Percentiles rank a stretch among this genome's conserved stretches.
Conservation (phyloP, 2,797 vertebrate species). For the Notolabrus celidotus region DNA sequence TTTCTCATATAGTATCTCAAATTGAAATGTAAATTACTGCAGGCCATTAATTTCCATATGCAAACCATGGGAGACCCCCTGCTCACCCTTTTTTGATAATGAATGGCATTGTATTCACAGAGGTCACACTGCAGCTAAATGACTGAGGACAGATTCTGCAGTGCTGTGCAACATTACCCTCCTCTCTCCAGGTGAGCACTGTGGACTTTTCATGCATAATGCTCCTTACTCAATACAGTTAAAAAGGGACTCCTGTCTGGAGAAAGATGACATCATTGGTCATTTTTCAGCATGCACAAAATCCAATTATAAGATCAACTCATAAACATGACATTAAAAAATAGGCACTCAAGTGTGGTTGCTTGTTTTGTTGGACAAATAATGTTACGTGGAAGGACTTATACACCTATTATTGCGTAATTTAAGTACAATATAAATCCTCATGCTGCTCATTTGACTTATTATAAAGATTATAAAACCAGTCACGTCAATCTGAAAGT, state of each 20-base stretch:
- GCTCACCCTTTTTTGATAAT: slow-evolving; percentile 52
- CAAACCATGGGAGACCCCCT: slow-evolving; percentile 28
- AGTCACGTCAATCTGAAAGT: too few species aligned
- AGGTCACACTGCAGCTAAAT: slow-evolving; percentile 47
- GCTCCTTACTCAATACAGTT: neutral
- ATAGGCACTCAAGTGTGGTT: neutral
- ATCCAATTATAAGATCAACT: too few species aligned
- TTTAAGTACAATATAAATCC: too few species aligned
- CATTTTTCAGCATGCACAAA: neutral
- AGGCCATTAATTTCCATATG: slow-evolving; percentile 57
- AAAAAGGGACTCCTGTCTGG: neutral
- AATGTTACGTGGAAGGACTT: too few species aligned
- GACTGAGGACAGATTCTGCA: slow-evolving; percentile 27
- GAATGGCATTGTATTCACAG: slow-evolving; percentile 42
- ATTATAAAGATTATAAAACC: too few species aligned
- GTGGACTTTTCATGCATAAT: slow-evolving; percentile 8
- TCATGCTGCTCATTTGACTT: too few species aligned
- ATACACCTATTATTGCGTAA: too few species aligned
- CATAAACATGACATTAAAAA: slow-evolving; percentile 6
- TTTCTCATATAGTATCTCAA: slow-evolving; percentile 48
- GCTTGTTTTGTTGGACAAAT: too few species aligned
- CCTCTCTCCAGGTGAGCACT: slow-evolving; percentile 18
- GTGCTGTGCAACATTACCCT: slow-evolving; percentile 17
- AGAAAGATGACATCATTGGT: neutral
- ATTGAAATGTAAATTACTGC: slow-evolving; percentile 71